phyloP scores from a whole-genome alignment of 2,113 vertebrate species.

The Tenebrosternarchus preto region DNA sequence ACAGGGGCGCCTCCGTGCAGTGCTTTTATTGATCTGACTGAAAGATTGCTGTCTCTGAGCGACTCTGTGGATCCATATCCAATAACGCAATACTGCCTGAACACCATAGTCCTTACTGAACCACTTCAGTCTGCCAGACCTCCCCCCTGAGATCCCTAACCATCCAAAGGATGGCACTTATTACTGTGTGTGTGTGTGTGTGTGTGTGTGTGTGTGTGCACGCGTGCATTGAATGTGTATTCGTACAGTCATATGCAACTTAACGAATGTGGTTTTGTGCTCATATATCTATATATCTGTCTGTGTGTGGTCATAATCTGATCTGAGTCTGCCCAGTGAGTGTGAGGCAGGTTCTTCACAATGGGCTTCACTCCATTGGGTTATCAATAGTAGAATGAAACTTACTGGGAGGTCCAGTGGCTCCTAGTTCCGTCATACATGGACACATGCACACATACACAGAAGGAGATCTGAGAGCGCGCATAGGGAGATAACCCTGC shows the following conservation, averaged over 20 bases:
- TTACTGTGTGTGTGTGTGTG: not conserved
- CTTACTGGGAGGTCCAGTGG: constrained; percentile 1
- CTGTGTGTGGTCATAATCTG: constrained; percentile 11
- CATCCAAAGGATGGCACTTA: not conserved
- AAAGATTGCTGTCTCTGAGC: constrained; percentile 59
- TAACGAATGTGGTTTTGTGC: not conserved
- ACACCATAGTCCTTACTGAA: not conserved
- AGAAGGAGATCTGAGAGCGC: not conserved
- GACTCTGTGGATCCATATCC: constrained; percentile 54
- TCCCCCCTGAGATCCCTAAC: not conserved
- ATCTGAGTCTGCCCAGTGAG: not conserved
- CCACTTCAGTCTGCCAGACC: constrained; percentile 11
- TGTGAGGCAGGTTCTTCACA: not conserved
- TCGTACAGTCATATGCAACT: no score
- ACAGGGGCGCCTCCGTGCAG: constrained; percentile 25
- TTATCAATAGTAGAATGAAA: constrained; percentile 40
- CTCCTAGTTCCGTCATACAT: not conserved
- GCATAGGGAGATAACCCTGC: constrained; percentile 25
- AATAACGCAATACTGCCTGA: constrained; percentile 36
- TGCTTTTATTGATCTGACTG: constrained; percentile 65
- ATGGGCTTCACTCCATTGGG: not conserved
- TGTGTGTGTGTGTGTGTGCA: not conserved
- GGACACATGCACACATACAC: constrained; percentile 12
- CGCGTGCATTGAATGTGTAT: not conserved
- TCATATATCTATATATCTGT: no score